These are phyloP conservation scores for Erpetoichthys calabaricus DNA, from an alignment of 2,797 vertebrate genomes.

Conservation along the genomic window DNA sequence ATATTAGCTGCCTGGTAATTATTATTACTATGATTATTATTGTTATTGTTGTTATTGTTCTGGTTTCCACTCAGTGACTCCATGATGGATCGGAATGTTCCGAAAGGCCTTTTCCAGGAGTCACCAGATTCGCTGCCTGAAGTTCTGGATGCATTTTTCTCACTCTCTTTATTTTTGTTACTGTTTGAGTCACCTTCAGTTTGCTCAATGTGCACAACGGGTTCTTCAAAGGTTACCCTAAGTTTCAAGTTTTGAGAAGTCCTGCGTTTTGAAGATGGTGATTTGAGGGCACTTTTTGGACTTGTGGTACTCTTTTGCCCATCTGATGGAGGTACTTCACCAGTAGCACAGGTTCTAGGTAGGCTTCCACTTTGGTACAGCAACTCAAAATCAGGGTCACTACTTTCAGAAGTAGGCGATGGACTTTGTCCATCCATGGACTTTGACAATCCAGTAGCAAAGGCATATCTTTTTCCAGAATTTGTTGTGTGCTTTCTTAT, in stretches of 20 bases:
- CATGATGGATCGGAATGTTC: conserved; percentile 89
- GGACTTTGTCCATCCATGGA: conserved; percentile 67
- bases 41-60: conserved; percentile 75
- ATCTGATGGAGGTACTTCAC: conserved; percentile 29
- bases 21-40: conserved; percentile 62
- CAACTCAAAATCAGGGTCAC: conserved; percentile 59
- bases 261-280: conserved; percentile 83
- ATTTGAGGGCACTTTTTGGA: conserved; percentile 95
- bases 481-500: conserved; percentile 63
- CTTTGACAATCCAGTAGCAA: conserved; percentile 62
- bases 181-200: conserved; percentile 39
- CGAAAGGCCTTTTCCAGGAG: conserved; percentile 68
- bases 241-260: conserved; percentile 87
- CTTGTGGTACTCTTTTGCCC: conserved; percentile 74
- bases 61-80: conserved; percentile 85
- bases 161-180: conserved; percentile 51
- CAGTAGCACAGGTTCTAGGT: conserved; percentile 28
- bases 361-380: conserved; percentile 29
- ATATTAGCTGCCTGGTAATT: conserved; percentile 43
- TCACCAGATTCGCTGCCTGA: conserved; percentile 49
- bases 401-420: conserved; percentile 71
- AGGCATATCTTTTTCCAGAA: conserved; percentile 63
- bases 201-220: conserved; percentile 67
- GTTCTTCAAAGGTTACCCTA: conserved; percentile 90
- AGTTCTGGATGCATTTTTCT: conserved; percentile 38